Base-by-base conservation (phyloP, 2,797 vertebrate species). In the Sparus aurata region DNA sequence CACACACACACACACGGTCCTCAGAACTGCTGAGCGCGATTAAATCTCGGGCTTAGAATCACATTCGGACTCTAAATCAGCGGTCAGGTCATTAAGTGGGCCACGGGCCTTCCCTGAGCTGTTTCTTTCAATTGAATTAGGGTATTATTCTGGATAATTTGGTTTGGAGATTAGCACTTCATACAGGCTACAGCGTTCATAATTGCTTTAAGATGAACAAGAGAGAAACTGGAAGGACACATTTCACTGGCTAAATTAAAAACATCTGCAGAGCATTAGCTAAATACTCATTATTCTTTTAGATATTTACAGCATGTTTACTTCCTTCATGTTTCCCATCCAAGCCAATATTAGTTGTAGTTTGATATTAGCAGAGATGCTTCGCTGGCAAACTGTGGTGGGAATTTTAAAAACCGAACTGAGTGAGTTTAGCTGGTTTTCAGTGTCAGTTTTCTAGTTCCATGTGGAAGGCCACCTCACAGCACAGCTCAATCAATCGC, bases 71-170 rank as follows among this genome's bases (percentile, higher is more conserved):
- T 86, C 79, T 88, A 91, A 93, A 92, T 93, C 90, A 92, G 88
- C 60, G 49, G 88, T 85, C 84, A 87, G 89, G 84, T 89, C 90
- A 91, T 93, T 93, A 88, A 75, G 78, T 77, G 87, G 82, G 80
- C 88, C 45, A 72, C 18, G 63, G 87, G 80, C 89, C 82, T 81
- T 85, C 67, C 80, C 27, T 8, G 43, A 84, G 73, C 80, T 77
- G 79, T 82, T 91, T 82, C 85, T 82, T 90, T 90, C 90, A 90
- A 93, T 94, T 92, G 87, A 95, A 93, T 93, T 89, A 89, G 69
- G 83, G 77, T 87, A 91, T 94, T 93, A 92, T 92, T 92, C 87
- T 85, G 85, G 75, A 85, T 93, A 90, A 94, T 94, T 93, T 91
- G 84, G 87, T 91, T 89, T 88, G 73, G 76, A 91, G 92, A 94